Base-by-base conservation (phyloP, 2,113 vertebrate genomes). In the Neofelis nebulosa region DNA sequence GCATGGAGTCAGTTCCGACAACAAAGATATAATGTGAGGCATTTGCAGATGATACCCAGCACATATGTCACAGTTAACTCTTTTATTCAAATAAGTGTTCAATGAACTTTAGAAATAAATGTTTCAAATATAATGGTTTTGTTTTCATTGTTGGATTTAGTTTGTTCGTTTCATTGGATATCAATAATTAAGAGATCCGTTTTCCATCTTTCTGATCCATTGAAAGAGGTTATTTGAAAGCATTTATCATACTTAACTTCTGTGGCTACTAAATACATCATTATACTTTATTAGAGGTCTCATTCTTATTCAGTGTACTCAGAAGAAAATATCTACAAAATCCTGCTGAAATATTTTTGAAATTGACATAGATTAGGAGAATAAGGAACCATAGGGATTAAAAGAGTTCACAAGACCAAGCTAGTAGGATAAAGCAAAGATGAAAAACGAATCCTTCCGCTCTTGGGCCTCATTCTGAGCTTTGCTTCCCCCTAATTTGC, bases 291-390 rank as follows among this genome's bases (percentile, higher is more conserved):
- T 57, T 71, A 83, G 61, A 66, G 2, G 0, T 66, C 61, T 95
- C 29, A 16, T 94, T 87, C 38, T 38, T 71, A 38, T 83, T 74
- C 13, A 97, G 41, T 38, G 23, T 31, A 36, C 41, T 71, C 14
- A 83, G 76, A 33, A 91, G 10, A 79, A 96, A 93, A 92, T 86
- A 90, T 55, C 45, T 50, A 27, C 66, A 41, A 94, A 93, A 95
- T 38, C 18, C 41, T 94, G 4, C 4, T 87, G 89, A 80, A 80
- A 71, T 63, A 8, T 36, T 89, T 27, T 80, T 55, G 65, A 33
- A 21, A 68, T 81, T 82, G 57, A 29, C 27, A 10, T 73, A 48
- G 78, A 78, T 88, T 71, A 88, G 38, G 41, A 45, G 12, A 71
- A 41, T 15, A 86, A 80, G 31, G 29, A 61, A 21, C 14, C 1